These are phyloP conservation scores for Acanthaster planci DNA, from an alignment of 35 echinoderm and acorn worm genomes.

Conservation along the genomic window DNA sequence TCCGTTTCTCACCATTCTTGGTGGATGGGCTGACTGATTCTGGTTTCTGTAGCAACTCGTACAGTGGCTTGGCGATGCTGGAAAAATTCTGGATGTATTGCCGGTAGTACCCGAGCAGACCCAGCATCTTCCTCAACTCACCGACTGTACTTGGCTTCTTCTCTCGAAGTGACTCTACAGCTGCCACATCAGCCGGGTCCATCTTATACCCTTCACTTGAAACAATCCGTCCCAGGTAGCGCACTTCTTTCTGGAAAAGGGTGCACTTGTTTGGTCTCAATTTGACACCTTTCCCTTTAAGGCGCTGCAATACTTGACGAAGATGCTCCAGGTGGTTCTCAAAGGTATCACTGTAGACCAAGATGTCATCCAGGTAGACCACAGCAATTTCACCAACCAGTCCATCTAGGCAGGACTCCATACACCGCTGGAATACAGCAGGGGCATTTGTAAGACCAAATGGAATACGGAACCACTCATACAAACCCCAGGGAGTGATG, in stretches of 20 bases:
- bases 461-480: slow-evolving; percentile 64
- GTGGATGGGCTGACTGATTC: neutral
- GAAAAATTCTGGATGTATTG: no score
- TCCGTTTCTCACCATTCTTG: neutral
- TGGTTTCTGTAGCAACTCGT: slow-evolving; percentile 21
- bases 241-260: slow-evolving; percentile 44
- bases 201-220: slow-evolving; percentile 37
- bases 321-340: slow-evolving; percentile 38
- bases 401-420: slow-evolving; percentile 41
- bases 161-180: neutral
- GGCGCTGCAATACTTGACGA: slow-evolving; percentile 7
- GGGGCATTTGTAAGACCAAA: slow-evolving; percentile 75
- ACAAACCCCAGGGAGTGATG: slow-evolving; percentile 69
- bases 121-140: slow-evolving; percentile 34
- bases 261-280: slow-evolving; percentile 51
- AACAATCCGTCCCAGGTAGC: slow-evolving; percentile 54
- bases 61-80: slow-evolving; percentile 38
- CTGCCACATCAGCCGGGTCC: slow-evolving; percentile 45
- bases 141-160: slow-evolving; percentile 16
- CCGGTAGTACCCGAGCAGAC: slow-evolving; percentile 43
- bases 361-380: no score
- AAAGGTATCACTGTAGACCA: slow-evolving; percentile 38
- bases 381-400: slow-evolving; percentile 51
- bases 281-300: slow-evolving; percentile 37
- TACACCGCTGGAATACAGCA: slow-evolving; percentile 61